phyloP scores from a whole-genome alignment of 2,113 vertebrate genomes.

The Typhlomys cinereus region DNA sequence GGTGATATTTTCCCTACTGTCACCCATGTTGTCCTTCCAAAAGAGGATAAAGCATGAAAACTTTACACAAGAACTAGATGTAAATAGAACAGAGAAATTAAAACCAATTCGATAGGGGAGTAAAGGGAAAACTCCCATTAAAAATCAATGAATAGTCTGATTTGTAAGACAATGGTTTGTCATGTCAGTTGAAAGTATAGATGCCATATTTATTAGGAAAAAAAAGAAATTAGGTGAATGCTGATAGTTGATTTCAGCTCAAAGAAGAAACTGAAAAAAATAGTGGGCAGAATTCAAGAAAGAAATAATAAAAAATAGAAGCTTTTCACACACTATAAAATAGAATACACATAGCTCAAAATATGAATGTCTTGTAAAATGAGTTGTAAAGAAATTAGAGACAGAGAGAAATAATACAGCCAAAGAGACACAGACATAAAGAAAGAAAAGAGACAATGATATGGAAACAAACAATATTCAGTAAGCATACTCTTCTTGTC shows the following conservation, averaged over 20 bases:
- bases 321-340: not conserved
- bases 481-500: not conserved
- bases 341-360: not conserved
- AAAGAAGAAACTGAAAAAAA: not conserved
- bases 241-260: not conserved
- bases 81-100: not conserved
- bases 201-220: not conserved
- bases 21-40: not conserved
- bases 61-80: not conserved
- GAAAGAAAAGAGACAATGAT: too few relatives aligned
- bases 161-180: not conserved
- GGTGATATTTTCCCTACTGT: not conserved
- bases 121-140: not conserved
- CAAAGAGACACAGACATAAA: not conserved
- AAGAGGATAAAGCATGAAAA: not conserved
- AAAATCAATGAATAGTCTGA: too few relatives aligned
- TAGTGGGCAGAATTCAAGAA: not conserved
- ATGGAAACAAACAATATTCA: too few relatives aligned
- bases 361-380: not conserved
- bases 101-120: not conserved
- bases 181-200: not conserved
- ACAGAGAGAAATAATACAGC: not conserved
- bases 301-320: not conserved
- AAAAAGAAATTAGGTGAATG: not conserved
- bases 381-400: not conserved